Evolutionary conservation across 35 echinoderm and acorn worm genomes (phyloP).

Genomic region (Ophiothrix spiculata): DNA sequence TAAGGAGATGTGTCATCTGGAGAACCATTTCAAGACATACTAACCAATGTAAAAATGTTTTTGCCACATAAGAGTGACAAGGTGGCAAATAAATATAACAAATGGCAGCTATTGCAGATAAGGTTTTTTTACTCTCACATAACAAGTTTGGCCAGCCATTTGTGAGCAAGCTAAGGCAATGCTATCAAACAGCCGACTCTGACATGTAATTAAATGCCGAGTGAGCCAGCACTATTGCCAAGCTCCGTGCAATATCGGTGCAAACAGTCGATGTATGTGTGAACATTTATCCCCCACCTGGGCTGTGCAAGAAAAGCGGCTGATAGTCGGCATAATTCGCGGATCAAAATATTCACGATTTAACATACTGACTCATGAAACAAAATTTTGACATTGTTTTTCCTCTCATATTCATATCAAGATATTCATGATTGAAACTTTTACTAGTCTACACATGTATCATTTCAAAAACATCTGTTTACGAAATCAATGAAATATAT

Average conservation of each 20-base stretch:
- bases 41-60: no score
- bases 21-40: no score
- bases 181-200: not conserved
- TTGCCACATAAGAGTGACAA: no score
- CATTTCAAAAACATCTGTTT: not conserved
- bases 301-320: not conserved
- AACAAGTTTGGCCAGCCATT: no score
- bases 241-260: not conserved
- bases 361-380: not conserved
- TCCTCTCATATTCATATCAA: not conserved
- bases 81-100: no score
- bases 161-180: not conserved
- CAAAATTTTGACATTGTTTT: not conserved
- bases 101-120: no score
- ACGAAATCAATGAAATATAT: not conserved
- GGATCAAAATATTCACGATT: not conserved
- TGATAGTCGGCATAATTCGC: not conserved
- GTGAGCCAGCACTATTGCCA: not conserved
- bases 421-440: no score
- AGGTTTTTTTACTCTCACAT: no score
- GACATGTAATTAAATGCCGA: slow-evolving; percentile 11
- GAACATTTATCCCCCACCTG: not conserved
- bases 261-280: not conserved
- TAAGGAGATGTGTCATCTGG: no score
- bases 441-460: no score